Percentiles rank a stretch among this genome's conserved stretches.
Conservation (phyloP, 2,797 vertebrate species). For the Pagetopsis macropterus region DNA sequence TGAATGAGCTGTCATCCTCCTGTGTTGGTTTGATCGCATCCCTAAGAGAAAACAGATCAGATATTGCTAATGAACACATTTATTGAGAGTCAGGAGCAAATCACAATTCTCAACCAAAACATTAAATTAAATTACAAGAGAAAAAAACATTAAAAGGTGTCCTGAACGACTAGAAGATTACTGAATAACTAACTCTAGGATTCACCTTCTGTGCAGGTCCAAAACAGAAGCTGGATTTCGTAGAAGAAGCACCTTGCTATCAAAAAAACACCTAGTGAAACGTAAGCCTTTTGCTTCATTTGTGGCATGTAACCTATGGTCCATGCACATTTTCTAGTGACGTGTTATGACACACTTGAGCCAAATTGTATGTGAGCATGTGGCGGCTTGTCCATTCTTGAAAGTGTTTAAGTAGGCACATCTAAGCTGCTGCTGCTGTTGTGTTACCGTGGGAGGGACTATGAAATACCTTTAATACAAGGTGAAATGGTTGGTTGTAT, state of each 20-base stretch:
- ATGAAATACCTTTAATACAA: conserved; percentile 30
- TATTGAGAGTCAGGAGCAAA: not conserved
- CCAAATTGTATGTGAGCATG: conserved; percentile 77
- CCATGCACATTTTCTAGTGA: conserved; percentile 72
- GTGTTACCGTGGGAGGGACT: conserved; percentile 35
- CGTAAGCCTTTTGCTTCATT: conserved; percentile 64
- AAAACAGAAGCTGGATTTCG: conserved; percentile 33
- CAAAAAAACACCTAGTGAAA: conserved; percentile 49
- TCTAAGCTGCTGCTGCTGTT: conserved; percentile 44
- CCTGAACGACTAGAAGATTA: not conserved
- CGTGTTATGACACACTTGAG: conserved; percentile 77
- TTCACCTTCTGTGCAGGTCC: conserved; percentile 19
- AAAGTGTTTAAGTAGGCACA: conserved; percentile 67
- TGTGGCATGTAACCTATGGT: conserved; percentile 69
- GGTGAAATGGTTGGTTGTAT: conserved; percentile 21
- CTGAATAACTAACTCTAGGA: not conserved
- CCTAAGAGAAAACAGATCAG: conserved; percentile 13
- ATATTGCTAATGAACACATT: conserved; percentile 5
- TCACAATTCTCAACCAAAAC: not conserved
- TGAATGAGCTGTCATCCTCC: conserved; percentile 29
- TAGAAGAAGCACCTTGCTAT: conserved; percentile 33
- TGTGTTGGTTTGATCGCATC: conserved; percentile 26
- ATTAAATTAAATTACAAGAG: not conserved
- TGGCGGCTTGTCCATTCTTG: conserved; percentile 70
- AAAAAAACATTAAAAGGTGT: not conserved